Evolutionary conservation across 2,888 invertebrate genomes (phyloP), one percentile per base, ranked within the genome.

Genomic region (Strigamia crassipes): DNA sequence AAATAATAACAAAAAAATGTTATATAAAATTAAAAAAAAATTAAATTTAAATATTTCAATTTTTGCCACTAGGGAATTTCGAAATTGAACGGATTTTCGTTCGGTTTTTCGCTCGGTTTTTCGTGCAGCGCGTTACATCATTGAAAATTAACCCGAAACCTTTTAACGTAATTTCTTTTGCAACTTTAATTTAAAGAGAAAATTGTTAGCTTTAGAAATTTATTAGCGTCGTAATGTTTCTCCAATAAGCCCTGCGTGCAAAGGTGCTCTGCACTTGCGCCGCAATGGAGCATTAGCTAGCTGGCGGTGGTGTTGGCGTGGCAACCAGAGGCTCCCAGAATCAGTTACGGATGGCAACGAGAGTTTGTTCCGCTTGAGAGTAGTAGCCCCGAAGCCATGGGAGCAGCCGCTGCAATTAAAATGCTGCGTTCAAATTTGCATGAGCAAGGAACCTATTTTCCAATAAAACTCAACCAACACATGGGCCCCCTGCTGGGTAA

Each of bases 341-440:
- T 66, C 66, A 66, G 66, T 66, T 66, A 27, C 66, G 66, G 66
- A 27, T 66, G 66, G 66, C 66, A 66, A 66, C 27, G 66, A 66
- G 66, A 66, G 66, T 51, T 6, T 51, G 51, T 66, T 66, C 66
- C 66, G 66, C 66, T 66, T 66, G 66, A 66, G 66, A 66, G 66
- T 66, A 66, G 66, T 27, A 23, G 66, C 66, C 78, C 78, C 9
- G 13, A 42, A 78, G 78, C 34, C 31, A 78, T 42, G 78, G 78
- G 66, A 66, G 66, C 78, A 78, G 78, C 38, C 78, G 78, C 38
- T 78, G 78, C 78, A 78, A 78, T 78, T 78, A 78, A 78, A 78
- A 78, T 78, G 78, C 78, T 78, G 78, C 78, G 78, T 78, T 78
- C 78, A 78, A 78, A 78, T 78, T 78, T 78, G 78, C 78, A 78